Evolutionary conservation across 2,888 invertebrate species (phyloP).

Genomic region (Lissocephala sabroskyi): DNA sequence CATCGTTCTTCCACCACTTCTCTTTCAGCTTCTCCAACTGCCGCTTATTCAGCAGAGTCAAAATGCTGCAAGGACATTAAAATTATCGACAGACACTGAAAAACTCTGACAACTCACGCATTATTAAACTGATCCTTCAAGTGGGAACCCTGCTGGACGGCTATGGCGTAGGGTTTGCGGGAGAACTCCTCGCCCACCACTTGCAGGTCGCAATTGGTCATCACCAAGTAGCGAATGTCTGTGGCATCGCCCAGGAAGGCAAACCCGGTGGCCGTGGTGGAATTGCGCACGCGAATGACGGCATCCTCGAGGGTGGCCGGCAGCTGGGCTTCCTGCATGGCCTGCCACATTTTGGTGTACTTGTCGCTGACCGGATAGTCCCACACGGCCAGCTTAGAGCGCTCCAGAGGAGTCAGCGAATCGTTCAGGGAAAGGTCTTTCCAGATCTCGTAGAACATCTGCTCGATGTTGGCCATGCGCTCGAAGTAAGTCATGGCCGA

Average conservation of each 20-base stretch:
- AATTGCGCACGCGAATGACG: slow-evolving; percentile 80
- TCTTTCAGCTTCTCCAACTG: slow-evolving; percentile 95
- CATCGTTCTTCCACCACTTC: slow-evolving; percentile 96
- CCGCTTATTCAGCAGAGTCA: slow-evolving; percentile 93
- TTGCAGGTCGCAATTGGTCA: slow-evolving; percentile 80
- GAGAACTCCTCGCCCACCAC: slow-evolving; percentile 98
- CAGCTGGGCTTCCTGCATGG: slow-evolving; percentile 88
- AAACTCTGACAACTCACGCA: slow-evolving; percentile 80
- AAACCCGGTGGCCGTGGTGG: slow-evolving; percentile 85
- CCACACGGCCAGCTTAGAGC: slow-evolving; percentile 97
- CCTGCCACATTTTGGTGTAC: slow-evolving; percentile 99
- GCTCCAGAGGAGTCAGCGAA: slow-evolving; percentile 88
- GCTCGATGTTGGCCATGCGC: slow-evolving; percentile 96
- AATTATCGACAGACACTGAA: background rate
- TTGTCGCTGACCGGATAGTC: slow-evolving; percentile 99
- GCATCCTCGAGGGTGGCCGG: slow-evolving; percentile 88
- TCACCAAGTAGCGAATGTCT: slow-evolving; percentile 79
- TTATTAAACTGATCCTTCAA: slow-evolving; percentile 95
- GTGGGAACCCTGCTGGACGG: slow-evolving; percentile 96
- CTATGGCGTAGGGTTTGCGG: slow-evolving; percentile 96
- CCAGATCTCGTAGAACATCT: slow-evolving; percentile 98
- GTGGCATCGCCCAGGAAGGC: slow-evolving; percentile 96
- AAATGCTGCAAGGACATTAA: slow-evolving; percentile 77
- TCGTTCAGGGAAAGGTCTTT: slow-evolving; percentile 98
- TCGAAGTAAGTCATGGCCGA: slow-evolving; percentile 95